phyloP scores from a whole-genome alignment of 1,140 invertebrate genomes.

The Hylaeus anthracinus region DNA sequence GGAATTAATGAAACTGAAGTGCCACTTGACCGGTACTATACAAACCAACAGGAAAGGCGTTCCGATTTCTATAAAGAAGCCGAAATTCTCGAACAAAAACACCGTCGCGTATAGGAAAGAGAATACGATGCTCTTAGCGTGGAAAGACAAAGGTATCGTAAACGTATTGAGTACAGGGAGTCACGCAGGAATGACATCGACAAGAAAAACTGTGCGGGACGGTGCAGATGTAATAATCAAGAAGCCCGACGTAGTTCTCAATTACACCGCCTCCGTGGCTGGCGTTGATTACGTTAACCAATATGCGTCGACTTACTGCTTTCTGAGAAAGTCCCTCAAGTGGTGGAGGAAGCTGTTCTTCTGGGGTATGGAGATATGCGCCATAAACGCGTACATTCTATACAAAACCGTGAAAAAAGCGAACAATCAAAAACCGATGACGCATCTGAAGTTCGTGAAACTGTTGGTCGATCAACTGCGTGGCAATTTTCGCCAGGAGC shows the following conservation, averaged over 20 bases:
- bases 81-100: not conserved
- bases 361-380: slow-evolving; percentile 39
- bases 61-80: not conserved
- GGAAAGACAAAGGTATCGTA: not conserved
- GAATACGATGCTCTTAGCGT: not conserved
- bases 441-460: not conserved
- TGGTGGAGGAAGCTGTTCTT: slow-evolving; percentile 58
- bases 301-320: slow-evolving; percentile 51
- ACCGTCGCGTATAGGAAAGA: not conserved
- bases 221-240: not conserved
- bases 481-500: too few relatives aligned
- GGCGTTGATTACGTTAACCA: slow-evolving; percentile 50
- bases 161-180: not conserved
- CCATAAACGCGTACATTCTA: slow-evolving; percentile 39
- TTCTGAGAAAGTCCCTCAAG: slow-evolving; percentile 62
- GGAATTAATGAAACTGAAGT: slow-evolving; percentile 21
- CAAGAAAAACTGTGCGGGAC: not conserved
- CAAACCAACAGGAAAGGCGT: not conserved
- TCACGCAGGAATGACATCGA: not conserved
- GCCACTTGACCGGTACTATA: slow-evolving; percentile 4
- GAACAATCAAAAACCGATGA: slow-evolving; percentile 21
- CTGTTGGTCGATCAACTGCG: too few relatives aligned
- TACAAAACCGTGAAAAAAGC: slow-evolving; percentile 20
- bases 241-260: not conserved
- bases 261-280: not conserved